Conservation (phyloP, 2,113 vertebrate genomes). For the Neofelis nebulosa region DNA sequence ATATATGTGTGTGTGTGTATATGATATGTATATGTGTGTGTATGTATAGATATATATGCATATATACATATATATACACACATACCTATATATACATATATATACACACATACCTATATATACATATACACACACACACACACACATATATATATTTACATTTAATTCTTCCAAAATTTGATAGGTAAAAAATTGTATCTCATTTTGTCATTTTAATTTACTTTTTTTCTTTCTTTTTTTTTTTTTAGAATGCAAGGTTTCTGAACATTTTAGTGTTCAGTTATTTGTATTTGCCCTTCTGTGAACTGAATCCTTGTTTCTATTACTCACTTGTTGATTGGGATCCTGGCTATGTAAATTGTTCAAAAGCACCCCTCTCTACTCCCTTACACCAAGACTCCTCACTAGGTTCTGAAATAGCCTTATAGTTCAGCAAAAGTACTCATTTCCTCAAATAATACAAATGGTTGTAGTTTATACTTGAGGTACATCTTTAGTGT, state of each 20-base stretch:
- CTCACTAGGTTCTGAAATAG: not conserved
- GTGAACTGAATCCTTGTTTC: not conserved
- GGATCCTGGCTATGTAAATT: not conserved
- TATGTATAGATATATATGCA: no score
- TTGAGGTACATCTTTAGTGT: not conserved
- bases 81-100: no score
- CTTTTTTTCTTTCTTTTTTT: not conserved
- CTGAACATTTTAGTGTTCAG: not conserved
- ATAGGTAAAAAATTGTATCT: not conserved
- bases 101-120: no score
- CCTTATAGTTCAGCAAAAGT: not conserved
- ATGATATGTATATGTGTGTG: not conserved
- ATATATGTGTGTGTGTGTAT: not conserved
- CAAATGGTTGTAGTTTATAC: not conserved
- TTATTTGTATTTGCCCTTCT: not conserved
- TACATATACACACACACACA: no score
- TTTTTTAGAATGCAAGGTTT: not conserved
- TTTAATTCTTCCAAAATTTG: conserved; percentile 5
- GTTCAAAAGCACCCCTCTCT: not conserved
- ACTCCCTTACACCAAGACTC: not conserved
- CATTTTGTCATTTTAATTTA: conserved; percentile 17
- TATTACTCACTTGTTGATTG: not conserved
- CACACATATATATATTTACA: no score
- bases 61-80: no score
- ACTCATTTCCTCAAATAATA: not conserved